These are phyloP conservation scores for Macroramphosus scolopax DNA, from an alignment of 2,797 vertebrate species.

Conservation along the genomic window DNA sequence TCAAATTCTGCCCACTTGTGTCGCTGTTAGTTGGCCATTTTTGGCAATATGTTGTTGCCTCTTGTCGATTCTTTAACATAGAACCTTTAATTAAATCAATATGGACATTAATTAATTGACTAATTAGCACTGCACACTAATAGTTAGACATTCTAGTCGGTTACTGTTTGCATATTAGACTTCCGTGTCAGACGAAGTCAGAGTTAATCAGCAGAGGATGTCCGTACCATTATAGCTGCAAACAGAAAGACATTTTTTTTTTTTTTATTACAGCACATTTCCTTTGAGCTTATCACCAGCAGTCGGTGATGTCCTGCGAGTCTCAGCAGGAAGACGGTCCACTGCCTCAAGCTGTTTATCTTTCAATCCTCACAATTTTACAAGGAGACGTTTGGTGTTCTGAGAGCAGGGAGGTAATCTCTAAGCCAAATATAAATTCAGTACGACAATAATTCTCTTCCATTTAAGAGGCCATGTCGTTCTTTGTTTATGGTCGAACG, in stretches of 20 bases:
- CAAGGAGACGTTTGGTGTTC: slow-evolving; percentile 32
- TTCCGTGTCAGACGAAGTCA: too few species aligned
- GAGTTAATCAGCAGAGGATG: slow-evolving; percentile 4
- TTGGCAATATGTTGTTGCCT: too few species aligned
- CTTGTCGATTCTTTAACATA: too few species aligned
- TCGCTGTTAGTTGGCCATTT: too few species aligned
- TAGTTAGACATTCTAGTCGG: too few species aligned
- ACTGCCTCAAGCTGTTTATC: slow-evolving; percentile 44
- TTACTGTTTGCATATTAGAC: too few species aligned
- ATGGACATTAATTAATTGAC: too few species aligned
- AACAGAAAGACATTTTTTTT: not conserved
- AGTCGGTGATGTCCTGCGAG: slow-evolving; percentile 31
- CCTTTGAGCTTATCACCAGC: slow-evolving; percentile 35
- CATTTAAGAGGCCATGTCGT: not conserved
- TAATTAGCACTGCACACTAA: too few species aligned
- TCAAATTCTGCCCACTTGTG: too few species aligned
- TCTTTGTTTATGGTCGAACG: slow-evolving; percentile 11
- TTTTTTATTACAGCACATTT: slow-evolving; percentile 25
- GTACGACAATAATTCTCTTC: slow-evolving; percentile 9
- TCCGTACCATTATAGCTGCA: slow-evolving; percentile 4
- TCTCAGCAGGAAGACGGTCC: slow-evolving; percentile 26
- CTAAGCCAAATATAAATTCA: slow-evolving; percentile 30
- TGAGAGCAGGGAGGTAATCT: slow-evolving; percentile 23
- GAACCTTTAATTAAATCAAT: too few species aligned
- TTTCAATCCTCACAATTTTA: slow-evolving; percentile 47